These are phyloP conservation scores for Tupiocoris notatus DNA, from an alignment of 2,888 invertebrate species.

Conservation along the genomic window DNA sequence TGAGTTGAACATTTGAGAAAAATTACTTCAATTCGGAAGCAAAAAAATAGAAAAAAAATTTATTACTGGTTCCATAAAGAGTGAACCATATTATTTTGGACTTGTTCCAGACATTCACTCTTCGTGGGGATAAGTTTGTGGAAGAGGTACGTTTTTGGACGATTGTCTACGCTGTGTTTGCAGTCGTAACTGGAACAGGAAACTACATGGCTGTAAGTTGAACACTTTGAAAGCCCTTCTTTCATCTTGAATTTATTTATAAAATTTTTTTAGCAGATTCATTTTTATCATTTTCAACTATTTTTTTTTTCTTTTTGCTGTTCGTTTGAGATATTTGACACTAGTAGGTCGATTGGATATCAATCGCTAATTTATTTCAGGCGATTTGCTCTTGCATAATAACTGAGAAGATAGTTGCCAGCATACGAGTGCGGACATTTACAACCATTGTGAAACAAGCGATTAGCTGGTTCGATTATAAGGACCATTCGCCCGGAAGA, in stretches of 20 bases:
- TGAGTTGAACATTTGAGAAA: too few species aligned
- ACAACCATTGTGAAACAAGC: constrained; percentile 55
- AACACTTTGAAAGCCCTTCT: too few species aligned
- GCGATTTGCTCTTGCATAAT: constrained; percentile 50
- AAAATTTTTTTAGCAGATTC: too few species aligned
- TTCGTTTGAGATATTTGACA: too few species aligned
- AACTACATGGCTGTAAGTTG: constrained; percentile 54
- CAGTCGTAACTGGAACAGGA: constrained; percentile 54
- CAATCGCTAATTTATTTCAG: too few species aligned
- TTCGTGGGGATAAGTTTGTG: constrained; percentile 54
- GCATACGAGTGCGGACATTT: constrained; percentile 55
- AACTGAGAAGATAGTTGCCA: constrained; percentile 53
- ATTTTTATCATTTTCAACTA: too few species aligned
- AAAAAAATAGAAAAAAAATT: too few species aligned
- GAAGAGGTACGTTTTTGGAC: constrained; percentile 57
- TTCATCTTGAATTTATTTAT: neutral
- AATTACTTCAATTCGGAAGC: too few species aligned
- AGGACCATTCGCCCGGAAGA: constrained; percentile 54
- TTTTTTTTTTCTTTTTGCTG: too few species aligned
- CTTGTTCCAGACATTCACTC: constrained; percentile 57
- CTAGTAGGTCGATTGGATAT: too few species aligned
- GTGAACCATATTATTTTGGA: too few species aligned
- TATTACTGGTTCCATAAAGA: too few species aligned
- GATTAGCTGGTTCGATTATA: constrained; percentile 55
- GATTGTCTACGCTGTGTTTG: constrained; percentile 57